These are phyloP conservation scores for Stylophora pistillata DNA, from an alignment of 64 coral and sea anemone genomes.

Conservation along the genomic window DNA sequence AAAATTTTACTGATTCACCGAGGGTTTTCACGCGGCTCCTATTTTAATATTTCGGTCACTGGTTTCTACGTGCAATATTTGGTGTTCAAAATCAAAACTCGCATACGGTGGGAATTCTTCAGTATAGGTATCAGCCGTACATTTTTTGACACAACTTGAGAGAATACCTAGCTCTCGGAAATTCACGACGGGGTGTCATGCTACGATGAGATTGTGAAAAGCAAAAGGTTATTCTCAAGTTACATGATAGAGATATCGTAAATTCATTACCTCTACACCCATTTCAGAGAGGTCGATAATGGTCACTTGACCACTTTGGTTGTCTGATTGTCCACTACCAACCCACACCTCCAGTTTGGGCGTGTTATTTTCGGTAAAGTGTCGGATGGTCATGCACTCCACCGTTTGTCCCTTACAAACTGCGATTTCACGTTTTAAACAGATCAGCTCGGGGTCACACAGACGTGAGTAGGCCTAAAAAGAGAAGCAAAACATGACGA, in stretches of 20 bases:
- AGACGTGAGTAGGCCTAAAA: constrained; percentile 84
- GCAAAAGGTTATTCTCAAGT: background rate
- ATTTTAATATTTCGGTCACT: no score
- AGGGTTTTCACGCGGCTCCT: no score
- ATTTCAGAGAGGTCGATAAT: constrained; percentile 75
- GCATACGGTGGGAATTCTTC: no score
- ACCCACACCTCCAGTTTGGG: constrained; percentile 90
- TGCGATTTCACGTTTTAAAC: constrained; percentile 80
- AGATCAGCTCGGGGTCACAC: constrained; percentile 78
- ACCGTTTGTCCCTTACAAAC: constrained; percentile 93
- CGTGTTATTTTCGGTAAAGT: constrained; percentile 47
- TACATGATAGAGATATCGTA: background rate
- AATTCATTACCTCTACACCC: constrained; percentile 51
- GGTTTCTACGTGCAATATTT: no score
- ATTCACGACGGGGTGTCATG: no score
- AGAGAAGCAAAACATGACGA: background rate
- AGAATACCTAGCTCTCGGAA: no score
- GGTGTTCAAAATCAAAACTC: no score
- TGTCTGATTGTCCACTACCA: constrained; percentile 76
- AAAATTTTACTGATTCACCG: no score
- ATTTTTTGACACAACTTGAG: no score
- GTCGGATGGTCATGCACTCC: constrained; percentile 91
- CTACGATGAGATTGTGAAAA: no score
- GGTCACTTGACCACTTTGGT: constrained; percentile 62
- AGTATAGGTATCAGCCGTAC: no score